phyloP scores from a whole-genome alignment of 2,888 invertebrate species.

The Neoitamus cyanurus region DNA sequence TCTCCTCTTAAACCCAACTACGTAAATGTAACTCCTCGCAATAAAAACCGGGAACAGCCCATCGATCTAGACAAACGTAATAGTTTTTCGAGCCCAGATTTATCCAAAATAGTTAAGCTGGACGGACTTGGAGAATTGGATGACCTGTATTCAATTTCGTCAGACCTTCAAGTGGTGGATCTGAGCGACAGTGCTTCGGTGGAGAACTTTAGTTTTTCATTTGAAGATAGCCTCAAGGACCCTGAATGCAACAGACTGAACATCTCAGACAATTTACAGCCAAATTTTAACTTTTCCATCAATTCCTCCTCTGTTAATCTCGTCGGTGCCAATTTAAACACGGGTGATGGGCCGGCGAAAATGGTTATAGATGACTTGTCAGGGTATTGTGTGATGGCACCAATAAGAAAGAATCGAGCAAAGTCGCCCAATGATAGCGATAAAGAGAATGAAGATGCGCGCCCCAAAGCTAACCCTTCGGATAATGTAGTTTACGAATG shows the following conservation, averaged over 20 bases:
- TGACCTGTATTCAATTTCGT: constrained; percentile 55
- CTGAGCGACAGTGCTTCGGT: constrained; percentile 55
- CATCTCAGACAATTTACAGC: constrained; percentile 61
- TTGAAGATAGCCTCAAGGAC: not conserved
- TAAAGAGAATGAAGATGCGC: constrained; percentile 52
- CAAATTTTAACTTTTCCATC: constrained; percentile 65
- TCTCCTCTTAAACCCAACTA: not conserved
- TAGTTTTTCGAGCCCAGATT: constrained; percentile 66
- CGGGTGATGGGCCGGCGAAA: constrained; percentile 51
- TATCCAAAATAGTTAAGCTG: constrained; percentile 61
- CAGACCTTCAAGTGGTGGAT: constrained; percentile 56
- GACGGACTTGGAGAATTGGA: constrained; percentile 56
- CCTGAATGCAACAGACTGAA: constrained; percentile 53
- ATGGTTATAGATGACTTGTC: constrained; percentile 61
- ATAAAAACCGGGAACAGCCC: not conserved
- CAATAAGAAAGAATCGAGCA: constrained; percentile 55
- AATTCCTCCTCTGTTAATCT: constrained; percentile 64
- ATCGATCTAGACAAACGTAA: constrained; percentile 58
- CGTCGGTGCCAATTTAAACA: constrained; percentile 62
- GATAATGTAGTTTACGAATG: constrained; percentile 61
- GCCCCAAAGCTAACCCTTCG: constrained; percentile 51
- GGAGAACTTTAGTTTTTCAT: constrained; percentile 15
- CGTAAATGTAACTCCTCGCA: constrained; percentile 21
- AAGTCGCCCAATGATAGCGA: constrained; percentile 52
- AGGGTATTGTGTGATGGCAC: constrained; percentile 65